Evolutionary conservation across 2,113 vertebrate species (phyloP).

Genomic region (Leptobrachium leishanense): DNA sequence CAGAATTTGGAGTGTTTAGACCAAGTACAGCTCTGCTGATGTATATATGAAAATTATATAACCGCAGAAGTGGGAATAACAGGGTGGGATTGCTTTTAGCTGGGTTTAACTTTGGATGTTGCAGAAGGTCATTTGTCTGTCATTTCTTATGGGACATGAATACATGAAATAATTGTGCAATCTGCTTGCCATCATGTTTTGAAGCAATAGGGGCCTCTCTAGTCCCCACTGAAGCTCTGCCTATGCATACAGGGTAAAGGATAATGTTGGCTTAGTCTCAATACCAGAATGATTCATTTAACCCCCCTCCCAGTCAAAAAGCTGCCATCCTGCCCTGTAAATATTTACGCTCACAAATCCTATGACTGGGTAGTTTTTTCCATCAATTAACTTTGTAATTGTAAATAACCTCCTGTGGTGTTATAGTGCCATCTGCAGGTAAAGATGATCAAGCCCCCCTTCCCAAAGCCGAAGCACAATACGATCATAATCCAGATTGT

Average conservation of each 20-base stretch:
- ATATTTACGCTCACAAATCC: not conserved
- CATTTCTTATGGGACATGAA: not conserved
- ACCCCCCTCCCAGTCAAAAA: not conserved
- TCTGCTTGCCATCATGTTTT: not conserved
- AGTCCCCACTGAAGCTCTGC: not conserved
- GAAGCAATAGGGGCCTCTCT: not conserved
- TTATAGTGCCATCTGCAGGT: slow-evolving; percentile 27
- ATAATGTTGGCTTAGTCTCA: not conserved
- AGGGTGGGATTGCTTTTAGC: not conserved
- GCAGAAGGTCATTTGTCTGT: not conserved
- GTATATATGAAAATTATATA: no score
- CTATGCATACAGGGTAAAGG: slow-evolving; percentile 2
- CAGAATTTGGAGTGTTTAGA: no score
- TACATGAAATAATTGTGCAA: not conserved
- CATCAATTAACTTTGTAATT: not conserved
- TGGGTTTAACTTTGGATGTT: no score
- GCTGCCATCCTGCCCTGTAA: not conserved
- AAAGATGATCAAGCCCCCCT: not conserved
- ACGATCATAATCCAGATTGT: no score
- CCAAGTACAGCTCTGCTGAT: no score
- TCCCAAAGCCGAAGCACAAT: no score
- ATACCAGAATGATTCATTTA: not conserved
- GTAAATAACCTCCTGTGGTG: not conserved
- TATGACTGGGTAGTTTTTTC: not conserved
- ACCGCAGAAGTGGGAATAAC: no score